Evolutionary conservation across 2,113 vertebrate genomes (phyloP).

Genomic region (Sorex araneus): DNA sequence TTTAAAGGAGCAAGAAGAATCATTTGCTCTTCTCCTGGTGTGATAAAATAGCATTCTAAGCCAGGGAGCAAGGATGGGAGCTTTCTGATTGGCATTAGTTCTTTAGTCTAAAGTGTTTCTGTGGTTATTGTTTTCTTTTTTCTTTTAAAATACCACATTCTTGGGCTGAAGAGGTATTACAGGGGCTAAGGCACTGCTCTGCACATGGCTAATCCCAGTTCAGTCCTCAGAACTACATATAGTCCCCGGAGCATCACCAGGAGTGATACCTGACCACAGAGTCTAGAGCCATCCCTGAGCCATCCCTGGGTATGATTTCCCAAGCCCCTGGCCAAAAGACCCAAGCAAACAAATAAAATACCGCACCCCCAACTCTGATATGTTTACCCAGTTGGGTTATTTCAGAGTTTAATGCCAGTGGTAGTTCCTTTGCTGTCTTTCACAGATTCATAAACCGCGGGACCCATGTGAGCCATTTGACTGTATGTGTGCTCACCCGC

Average conservation of each 20-base stretch:
- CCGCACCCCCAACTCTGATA: neutral
- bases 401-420: constrained; percentile 14
- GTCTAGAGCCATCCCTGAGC: neutral
- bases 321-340: no score
- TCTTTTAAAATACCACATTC: constrained; percentile 22
- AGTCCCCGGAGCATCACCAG: no score
- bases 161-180: constrained; percentile 2
- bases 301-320: no score
- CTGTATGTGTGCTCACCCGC: neutral
- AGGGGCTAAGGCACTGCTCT: neutral
- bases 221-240: no score
- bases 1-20: constrained; percentile 14
- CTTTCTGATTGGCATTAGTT: constrained; percentile 60
- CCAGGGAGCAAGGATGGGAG: neutral
- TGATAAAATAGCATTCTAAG: neutral
- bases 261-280: no score
- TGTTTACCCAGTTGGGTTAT: neutral
- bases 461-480: neutral
- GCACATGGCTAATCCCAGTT: no score
- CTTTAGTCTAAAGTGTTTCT: neutral
- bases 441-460: neutral
- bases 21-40: constrained; percentile 15
- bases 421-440: neutral
- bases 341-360: no score
- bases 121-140: neutral